Base-by-base conservation (phyloP, 2,113 vertebrate genomes). In the Colossoma macropomum region DNA sequence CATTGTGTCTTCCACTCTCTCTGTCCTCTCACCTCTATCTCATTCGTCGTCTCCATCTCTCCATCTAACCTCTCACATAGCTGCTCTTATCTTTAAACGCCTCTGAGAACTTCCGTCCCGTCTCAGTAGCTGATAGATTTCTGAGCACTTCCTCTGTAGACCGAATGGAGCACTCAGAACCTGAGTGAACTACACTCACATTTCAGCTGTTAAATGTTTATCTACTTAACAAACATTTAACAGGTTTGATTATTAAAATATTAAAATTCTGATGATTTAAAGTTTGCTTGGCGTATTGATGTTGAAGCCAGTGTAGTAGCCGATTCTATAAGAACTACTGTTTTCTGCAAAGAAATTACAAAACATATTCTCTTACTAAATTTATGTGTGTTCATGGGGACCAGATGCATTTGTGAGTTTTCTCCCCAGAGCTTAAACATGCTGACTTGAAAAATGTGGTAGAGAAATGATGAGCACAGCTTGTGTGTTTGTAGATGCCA, bases 401-500 rank as follows among this genome's bases (percentile, higher is more conserved):
- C 21, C 2, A 45, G 9, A 45, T 45, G 41, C 9, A 11, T 45
- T 45, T 38, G 34, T 38, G 34, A 38, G 34, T 38, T 38, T 38
- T 38, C 3, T 38, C 34, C 34, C 34, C 7, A 6, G 41, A 45
- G 4, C 41, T 45, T 45, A 45, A 45, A 45, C 34, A 38, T 45
- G 41, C 41, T 45, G 41, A 45, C 41, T 11, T 45, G 1, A 45
- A 45, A 45, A 45, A 45, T 9, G 41, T 5, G 4, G 4, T 45
- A 9, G 41, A 45, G 10, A 45, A 45, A 38, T 38, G 34, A 3
- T 56, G 15, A 56, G 21, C 13, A 23, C 54, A 23, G 54, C 5
- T 30, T 75, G 72, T 84, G 63, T 82, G 25, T 75, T 74, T 90
- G 75, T 90, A 99, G 98, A 99, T 99, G 98, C 98, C 98, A 0